Evolutionary conservation across 2,888 invertebrate species (phyloP), one percentile per base, ranked within the genome.

Genomic region (Crepidodera aurea): DNA sequence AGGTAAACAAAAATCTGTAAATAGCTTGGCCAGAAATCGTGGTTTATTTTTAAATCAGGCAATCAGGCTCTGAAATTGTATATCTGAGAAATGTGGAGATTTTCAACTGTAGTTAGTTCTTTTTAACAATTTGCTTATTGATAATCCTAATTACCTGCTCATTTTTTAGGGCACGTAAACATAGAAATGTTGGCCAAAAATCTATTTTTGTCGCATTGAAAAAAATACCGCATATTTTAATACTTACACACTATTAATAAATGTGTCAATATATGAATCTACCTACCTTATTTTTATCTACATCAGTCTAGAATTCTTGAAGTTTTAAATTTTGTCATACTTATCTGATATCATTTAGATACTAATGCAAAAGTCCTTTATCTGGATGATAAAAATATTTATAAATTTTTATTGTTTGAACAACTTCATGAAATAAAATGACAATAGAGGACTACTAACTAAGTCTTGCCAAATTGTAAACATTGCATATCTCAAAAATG

Each of bases 1-100:
- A 65, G 62, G 59, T 61, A 68, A 68, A 68, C 66, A 68, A 68
- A 65, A 59, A 61, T 68, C 66, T 68, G 66, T 63, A 67, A 68
- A 68, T 68, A 67, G 63, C 65, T 65, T 65, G 56, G 65, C 67
- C 65, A 61, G 65, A 61, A 63, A 53, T 18, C 46, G 15, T 46
- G 19, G 66, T 66, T 66, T 68, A 68, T 68, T 68, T 68, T 65
- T 67, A 59, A 55, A 60, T 40, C 42, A 22, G 34, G 19, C 60
- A 55, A 60, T 40, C 42, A 22, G 34, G 22, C 60, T 37, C 32
- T 55, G 53, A 54, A 58, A 62, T 50, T 57, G 16, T 29, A 48
- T 48, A 53, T 57, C 18, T 57, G 44, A 40, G 60, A 53, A 53
- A 56, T 22, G 22, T 22, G 22, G 22, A n/a, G n/a, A 22, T 22